These are phyloP conservation scores for rat (Rattus norvegicus) DNA, from an alignment of 2,113 vertebrate species.

Conservation along the genomic window GRCr8 NC_086020.1:47481001-47481500, in stretches of 20 bases:
- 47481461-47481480: slow-evolving; percentile 37
- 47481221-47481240: slow-evolving; percentile 41
- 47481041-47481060: background rate
- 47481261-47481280: background rate
- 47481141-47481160: background rate
- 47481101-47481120: slow-evolving; percentile 27
- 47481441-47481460: background rate
- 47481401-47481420: slow-evolving; percentile 5
- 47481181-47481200: background rate
- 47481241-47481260: background rate
- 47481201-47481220: background rate
- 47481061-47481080: background rate
- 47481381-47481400: slow-evolving; percentile 20
- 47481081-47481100: background rate
- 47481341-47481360: slow-evolving; percentile 13
- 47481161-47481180: background rate
- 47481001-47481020: background rate
- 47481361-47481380: background rate
- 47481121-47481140: slow-evolving; percentile 22
- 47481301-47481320: slow-evolving; percentile 11
- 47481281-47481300: slow-evolving; percentile 14
- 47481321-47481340: background rate
- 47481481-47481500: background rate
- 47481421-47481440: slow-evolving; percentile 16
- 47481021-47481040: background rate